A percentile compares a stretch with the other conserved stretches of the same genome.
Conservation (phyloP, 2,113 vertebrate genomes). For the Mormyrus iriodes region DNA sequence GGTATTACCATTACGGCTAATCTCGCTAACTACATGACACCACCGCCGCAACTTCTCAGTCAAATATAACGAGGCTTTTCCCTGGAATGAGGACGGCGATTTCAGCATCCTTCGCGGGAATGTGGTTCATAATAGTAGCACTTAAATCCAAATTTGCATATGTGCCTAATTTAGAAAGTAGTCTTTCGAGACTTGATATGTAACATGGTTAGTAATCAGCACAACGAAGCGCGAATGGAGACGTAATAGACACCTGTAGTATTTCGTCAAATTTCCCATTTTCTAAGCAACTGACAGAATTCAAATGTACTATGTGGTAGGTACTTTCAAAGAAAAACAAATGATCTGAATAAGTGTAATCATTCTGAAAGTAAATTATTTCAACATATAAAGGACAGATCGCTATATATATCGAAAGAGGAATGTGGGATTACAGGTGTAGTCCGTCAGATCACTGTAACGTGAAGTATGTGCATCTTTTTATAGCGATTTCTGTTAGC, state of each 20-base stretch:
- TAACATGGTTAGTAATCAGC: neutral
- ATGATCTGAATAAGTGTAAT: neutral
- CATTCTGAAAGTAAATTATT: neutral
- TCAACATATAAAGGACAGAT: neutral
- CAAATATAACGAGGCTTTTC: constrained; percentile 70
- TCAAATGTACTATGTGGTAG: too few relatives aligned
- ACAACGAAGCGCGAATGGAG: neutral
- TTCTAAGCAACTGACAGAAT: neutral
- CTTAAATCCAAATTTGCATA: neutral
- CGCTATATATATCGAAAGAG: neutral
- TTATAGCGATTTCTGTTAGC: neutral
- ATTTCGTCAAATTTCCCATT: neutral
- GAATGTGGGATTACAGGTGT: neutral
- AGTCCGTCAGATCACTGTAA: neutral
- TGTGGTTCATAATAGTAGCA: neutral
- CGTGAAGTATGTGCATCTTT: neutral
- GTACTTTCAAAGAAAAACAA: neutral
- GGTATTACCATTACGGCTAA: constrained; percentile 73
- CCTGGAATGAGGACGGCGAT: constrained; percentile 63
- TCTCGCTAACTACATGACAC: constrained; percentile 74
- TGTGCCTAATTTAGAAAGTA: neutral
- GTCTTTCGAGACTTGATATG: neutral
- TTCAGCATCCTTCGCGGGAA: neutral
- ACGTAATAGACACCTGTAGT: neutral
- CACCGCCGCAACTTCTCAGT: constrained; percentile 70